Percentiles rank a stretch among this genome's conserved stretches.
Conservation (phyloP, 2,888 invertebrate genomes). For the Eupithecia pulchellata region DNA sequence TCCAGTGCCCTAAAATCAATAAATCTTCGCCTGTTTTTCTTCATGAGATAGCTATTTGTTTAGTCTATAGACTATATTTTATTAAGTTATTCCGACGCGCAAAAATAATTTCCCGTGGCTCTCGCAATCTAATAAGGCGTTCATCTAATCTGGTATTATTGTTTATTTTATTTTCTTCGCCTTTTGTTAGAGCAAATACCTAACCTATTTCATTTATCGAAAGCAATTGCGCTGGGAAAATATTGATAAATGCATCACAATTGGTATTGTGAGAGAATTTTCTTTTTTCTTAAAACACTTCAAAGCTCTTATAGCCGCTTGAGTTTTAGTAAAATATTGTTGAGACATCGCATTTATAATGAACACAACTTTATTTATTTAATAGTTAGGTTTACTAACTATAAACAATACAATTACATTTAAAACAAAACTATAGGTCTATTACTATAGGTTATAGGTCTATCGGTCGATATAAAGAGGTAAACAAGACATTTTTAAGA, state of each 20-base stretch:
- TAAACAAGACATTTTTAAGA: too few species aligned
- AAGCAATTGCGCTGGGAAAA: not conserved
- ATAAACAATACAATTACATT: too few species aligned
- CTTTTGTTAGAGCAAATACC: conserved; percentile 36
- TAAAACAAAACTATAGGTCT: too few species aligned
- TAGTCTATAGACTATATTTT: conserved; percentile 4
- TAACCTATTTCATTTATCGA: not conserved
- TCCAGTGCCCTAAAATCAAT: not conserved
- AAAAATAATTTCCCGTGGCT: not conserved
- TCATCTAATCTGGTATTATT: conserved; percentile 37
- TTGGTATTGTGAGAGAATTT: not conserved
- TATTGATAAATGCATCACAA: conserved; percentile 34
- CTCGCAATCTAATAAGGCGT: conserved; percentile 8
- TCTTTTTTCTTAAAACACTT: too few species aligned
- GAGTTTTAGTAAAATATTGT: too few species aligned
- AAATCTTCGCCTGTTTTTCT: conserved; percentile 2
- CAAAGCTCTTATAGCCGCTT: too few species aligned
- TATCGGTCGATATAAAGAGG: too few species aligned
- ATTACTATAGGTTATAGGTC: too few species aligned
- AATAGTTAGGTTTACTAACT: too few species aligned
- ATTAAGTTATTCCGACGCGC: conserved; percentile 10
- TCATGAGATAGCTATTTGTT: conserved; percentile 7
- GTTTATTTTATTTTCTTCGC: conserved; percentile 36
- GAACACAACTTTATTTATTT: too few species aligned
- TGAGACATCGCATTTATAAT: too few species aligned